Conservation (phyloP, 1,140 invertebrate genomes). For the Brachionus asplanchnoidis region DNA sequence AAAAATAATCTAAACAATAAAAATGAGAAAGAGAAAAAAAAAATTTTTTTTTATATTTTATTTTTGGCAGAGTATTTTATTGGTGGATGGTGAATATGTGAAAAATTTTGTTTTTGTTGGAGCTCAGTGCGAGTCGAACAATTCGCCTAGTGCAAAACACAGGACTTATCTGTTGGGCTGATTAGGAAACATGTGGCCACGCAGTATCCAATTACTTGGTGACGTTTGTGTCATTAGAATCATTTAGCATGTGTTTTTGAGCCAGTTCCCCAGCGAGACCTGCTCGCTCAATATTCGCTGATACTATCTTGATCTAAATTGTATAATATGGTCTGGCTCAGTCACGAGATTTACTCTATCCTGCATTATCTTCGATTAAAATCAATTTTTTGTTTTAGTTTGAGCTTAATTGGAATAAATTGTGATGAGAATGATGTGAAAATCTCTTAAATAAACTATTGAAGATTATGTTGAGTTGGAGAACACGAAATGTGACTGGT, state of each 20-base stretch:
- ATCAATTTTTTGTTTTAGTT: conserved; percentile 15
- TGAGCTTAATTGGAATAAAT: conserved; percentile 36
- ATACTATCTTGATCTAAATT: conserved; percentile 29
- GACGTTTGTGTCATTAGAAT: background rate
- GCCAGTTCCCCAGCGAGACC: background rate
- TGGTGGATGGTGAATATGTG: background rate
- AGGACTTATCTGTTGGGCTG: background rate
- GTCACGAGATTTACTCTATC: background rate
- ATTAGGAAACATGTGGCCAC: background rate
- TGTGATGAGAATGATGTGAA: background rate
- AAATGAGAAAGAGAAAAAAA: background rate
- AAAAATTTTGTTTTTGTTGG: background rate
- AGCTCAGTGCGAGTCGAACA: background rate
- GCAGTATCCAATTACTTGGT: background rate
- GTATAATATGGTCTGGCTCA: background rate
- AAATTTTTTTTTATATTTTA: background rate
- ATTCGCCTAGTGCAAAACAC: background rate
- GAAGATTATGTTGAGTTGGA: background rate
- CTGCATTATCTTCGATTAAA: conserved; percentile 28
- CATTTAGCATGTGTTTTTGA: background rate
- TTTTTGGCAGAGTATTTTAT: background rate
- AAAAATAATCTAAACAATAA: background rate
- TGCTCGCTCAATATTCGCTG: background rate
- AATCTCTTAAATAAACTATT: background rate
- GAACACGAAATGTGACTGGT: background rate